Evolutionary conservation across 2,888 invertebrate genomes (phyloP).

Genomic region (Drosophila borealis): DNA sequence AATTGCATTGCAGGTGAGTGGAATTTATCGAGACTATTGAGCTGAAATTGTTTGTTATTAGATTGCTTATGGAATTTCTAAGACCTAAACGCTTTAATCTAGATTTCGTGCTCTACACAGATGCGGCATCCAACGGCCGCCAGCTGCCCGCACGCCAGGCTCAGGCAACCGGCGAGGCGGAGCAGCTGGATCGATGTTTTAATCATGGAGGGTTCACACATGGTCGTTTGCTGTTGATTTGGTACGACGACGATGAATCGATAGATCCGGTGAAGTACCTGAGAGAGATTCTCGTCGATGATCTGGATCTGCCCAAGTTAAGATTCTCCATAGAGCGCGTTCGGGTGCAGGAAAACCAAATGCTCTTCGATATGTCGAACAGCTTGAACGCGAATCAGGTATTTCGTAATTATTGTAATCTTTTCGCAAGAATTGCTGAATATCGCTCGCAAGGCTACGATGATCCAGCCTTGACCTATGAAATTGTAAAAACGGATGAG

Average conservation of each 20-base stretch:
- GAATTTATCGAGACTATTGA: not conserved
- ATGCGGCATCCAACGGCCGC: not conserved
- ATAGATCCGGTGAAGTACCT: not conserved
- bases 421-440: not conserved
- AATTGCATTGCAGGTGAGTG: slow-evolving; percentile 19
- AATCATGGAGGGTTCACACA: slow-evolving; percentile 1
- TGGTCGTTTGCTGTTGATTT: slow-evolving; percentile 18
- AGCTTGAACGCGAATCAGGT: slow-evolving; percentile 10
- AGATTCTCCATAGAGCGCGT: not conserved
- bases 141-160: not conserved
- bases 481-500: slow-evolving; percentile 11
- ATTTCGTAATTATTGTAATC: slow-evolving; percentile 13
- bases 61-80: no score
- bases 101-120: slow-evolving; percentile 31
- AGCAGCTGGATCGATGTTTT: slow-evolving; percentile 11
- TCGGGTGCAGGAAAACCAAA: not conserved
- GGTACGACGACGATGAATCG: not conserved
- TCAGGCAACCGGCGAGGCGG: not conserved
- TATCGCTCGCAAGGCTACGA: slow-evolving; percentile 7
- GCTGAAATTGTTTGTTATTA: no score
- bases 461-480: slow-evolving; percentile 11
- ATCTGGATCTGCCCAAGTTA: slow-evolving; percentile 9
- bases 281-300: slow-evolving; percentile 11
- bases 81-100: not conserved
- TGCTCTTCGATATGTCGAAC: slow-evolving; percentile 32